Evolutionary conservation across 2,113 vertebrate species (phyloP), one percentile per base, ranked within the genome.

Genomic region (Lagenorhynchus albirostris): DNA sequence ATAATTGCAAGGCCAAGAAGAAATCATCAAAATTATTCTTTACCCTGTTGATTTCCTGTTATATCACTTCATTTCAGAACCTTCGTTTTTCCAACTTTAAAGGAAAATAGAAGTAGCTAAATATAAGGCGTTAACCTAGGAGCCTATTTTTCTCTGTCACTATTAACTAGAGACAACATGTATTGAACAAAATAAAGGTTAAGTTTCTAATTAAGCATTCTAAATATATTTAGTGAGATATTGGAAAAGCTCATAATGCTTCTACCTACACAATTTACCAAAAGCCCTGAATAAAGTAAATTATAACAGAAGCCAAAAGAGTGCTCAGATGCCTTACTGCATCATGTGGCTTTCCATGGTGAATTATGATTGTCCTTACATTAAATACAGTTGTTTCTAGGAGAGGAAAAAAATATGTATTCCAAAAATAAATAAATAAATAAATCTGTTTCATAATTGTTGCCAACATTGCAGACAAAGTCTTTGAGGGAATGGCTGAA

Each of bases 21-120:
- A 98, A 99, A 98, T 98, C 87, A 98, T 98, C 95, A 95, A 62
- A 98, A 98, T 98, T 98, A 97, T 97, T 98, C 97, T 98, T 98
- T 97, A 94, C 85, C 88, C 94, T 84, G 83, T 97, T 98, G 97
- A 95, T 97, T 98, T 97, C 73, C 44, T 93, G 73, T 95, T 98
- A 62, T 71, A 97, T 89, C 96, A 97, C 89, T 98, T 98, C 97
- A 95, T 89, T 95, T 95, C 60, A 95, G 70, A 97, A 91, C 36
- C 53, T 98, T 96, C 38, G 44, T 97, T 92, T 95, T 50, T 67
- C 53, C 60, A 17, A 96, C 89, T 97, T 97, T 94, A 81, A 96
- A 98, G 79, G 68, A 88, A 98, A 98, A 98, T 84, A 97, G 96
- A 97, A 90, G 62, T 84, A 89, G 70, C 91, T 98, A 97, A 98